A percentile compares a stretch with the other conserved stretches of the same genome.
phyloP scores from a whole-genome alignment of 2,113 vertebrate species.

The Lagopus leucura region DNA sequence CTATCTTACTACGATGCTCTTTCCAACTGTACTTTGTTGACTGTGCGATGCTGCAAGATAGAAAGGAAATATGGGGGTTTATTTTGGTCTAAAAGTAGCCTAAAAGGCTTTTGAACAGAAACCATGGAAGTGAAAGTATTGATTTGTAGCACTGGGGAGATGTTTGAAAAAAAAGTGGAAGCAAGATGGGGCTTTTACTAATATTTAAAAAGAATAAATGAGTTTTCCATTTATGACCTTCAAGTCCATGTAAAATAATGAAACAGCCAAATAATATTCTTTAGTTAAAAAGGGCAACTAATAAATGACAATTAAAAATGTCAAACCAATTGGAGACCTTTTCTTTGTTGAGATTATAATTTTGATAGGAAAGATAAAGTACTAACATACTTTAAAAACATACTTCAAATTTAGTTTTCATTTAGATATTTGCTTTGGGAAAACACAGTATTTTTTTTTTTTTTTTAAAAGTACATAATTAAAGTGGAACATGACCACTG shows the following conservation, averaged over 20 bases:
- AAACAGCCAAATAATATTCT: background rate
- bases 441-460: background rate
- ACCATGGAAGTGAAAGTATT: background rate
- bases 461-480: background rate
- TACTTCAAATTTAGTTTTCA: background rate
- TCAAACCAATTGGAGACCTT: background rate
- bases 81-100: background rate
- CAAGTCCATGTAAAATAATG: background rate
- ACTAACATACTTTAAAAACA: background rate
- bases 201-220: background rate
- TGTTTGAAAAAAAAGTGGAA: background rate
- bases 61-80: accelerated
- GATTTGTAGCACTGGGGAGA: background rate
- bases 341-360: background rate
- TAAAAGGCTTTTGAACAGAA: background rate
- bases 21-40: no score
- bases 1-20: no score
- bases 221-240: background rate
- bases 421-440: background rate
- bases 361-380: background rate
- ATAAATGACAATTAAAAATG: background rate
- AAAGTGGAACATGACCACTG: background rate
- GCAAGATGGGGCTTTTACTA: background rate
- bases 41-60: background rate
- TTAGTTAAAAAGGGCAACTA: background rate